Evolutionary conservation across 30 jellyfish, hydroid and myxozoan genomes (phyloP).

Genomic region (Hydra vulgaris): DNA sequence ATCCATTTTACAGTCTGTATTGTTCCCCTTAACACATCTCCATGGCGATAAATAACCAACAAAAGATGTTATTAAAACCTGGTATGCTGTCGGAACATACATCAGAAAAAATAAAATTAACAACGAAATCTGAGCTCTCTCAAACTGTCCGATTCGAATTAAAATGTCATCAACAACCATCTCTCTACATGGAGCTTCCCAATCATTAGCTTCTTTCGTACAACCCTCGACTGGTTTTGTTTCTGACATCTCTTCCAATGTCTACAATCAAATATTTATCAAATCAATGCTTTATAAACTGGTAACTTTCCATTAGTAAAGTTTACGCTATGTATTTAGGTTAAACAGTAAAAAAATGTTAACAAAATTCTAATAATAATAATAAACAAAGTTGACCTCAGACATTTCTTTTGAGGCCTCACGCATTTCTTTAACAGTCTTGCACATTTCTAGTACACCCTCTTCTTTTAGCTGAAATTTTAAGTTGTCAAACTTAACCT

Average conservation of each 20-base stretch:
- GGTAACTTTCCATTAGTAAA: too few relatives aligned
- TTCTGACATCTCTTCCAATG: neutral
- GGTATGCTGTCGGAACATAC: conserved; percentile 37
- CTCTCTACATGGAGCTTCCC: neutral
- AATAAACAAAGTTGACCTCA: too few relatives aligned
- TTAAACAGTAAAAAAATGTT: too few relatives aligned
- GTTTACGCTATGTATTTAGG: too few relatives aligned
- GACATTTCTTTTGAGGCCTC: too few relatives aligned
- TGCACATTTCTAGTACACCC: too few relatives aligned
- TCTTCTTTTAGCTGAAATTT: too few relatives aligned
- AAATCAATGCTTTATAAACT: too few relatives aligned
- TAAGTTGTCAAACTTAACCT: too few relatives aligned
- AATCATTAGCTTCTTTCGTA: neutral
- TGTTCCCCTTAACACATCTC: conserved; percentile 28
- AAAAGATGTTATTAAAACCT: conserved; percentile 34
- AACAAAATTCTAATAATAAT: too few relatives aligned
- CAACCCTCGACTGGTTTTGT: neutral
- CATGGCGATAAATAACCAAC: conserved; percentile 41
- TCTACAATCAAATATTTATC: too few relatives aligned
- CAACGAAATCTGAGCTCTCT: conserved; percentile 21
- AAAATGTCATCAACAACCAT: conserved; percentile 37
- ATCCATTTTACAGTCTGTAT: conserved; percentile 31
- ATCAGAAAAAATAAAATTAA: conserved; percentile 19
- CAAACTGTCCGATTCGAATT: conserved; percentile 41
- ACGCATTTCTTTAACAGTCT: too few relatives aligned